Base-by-base conservation (phyloP, 1,140 invertebrate genomes). In the Drosophila grimshawi region DNA sequence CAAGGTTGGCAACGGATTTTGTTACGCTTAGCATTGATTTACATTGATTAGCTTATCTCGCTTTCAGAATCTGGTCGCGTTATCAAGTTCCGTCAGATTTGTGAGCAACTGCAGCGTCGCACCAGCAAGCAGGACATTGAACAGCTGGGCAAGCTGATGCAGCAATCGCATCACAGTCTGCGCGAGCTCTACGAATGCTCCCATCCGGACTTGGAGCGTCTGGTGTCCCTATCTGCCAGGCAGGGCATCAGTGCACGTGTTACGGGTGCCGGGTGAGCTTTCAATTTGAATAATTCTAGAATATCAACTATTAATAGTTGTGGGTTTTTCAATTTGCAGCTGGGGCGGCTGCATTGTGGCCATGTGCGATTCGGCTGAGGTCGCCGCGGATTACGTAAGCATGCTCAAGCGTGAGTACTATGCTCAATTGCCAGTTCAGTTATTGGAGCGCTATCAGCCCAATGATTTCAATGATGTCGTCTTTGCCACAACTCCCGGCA, bases 301-400 rank as follows among this genome's bases (percentile, higher is more conserved):
- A 11, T 60, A 32, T 5, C 33, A n/a, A 10, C 7, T 39, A 27
- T 62, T 49, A 74, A 11, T 48, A 63, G 29, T 57, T 19, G 19
- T 19, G 19, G 2, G 45, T 27, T 79, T 39, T 7, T 43, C 27
- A 4, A 77, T 72, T 92, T 92, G 7, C 81, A 97, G 97, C 27
- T 99, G 98, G 98, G 98, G 98, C 27, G 98, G 98, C 2, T 99
- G 98, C 93, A 95, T 97, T 65, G 97, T 99, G 10, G 97, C 98
- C 27, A 93, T 99, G 73, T 94, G 95, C 55, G 95, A 96, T 64
- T 94, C 95, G 1, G 93, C 94, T 52, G 94, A 95, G 32, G 94
- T 95, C 51, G 94, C 96, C 2, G 92, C 94, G 2, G 86, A 94
- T 51, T 98, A 97, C 89, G 94, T 98, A 2, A 92, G 95, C 7